Evolutionary conservation across 1,140 invertebrate genomes (phyloP), one percentile per base, ranked within the genome.

Genomic region (Ceratosolen fusciceps): DNA sequence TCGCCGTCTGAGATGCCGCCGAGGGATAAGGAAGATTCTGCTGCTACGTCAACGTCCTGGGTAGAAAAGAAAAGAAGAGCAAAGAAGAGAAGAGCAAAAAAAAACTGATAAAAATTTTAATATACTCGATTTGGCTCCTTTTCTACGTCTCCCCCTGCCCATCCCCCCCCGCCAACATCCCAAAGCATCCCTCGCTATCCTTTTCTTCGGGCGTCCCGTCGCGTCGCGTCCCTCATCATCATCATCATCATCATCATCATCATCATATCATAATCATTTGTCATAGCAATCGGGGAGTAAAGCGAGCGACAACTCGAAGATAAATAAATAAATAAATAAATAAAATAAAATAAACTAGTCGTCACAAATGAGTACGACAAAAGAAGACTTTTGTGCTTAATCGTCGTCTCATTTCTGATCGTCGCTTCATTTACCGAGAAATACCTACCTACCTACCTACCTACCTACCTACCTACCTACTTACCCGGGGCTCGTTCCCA

Each of bases 341-440:
- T n/a, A n/a, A n/a, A n/a, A n/a, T n/a, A n/a, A n/a, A n/a, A n/a
- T n/a, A 68, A 68, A 68, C 21, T 67, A 47, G 37, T 47, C 67
- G n/a, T 26, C 67, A 47, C 29, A 68, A 68, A 68, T 68, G 39
- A 68, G 47, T 68, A 68, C 5, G 37, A 68, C 39, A 68, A 43
- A 68, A 68, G n/a, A n/a, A n/a, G 39, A 47, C 67, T 47, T 47
- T 68, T 68, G 26, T 68, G 67, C 67, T 68, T 26, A 37, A 65
- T 65, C 60, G 60, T 65, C 31, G 34, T 65, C 37, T 65, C 60
- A 37, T 65, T 65, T 65, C 60, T 65, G 60, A 65, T 65, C 60
- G 9, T 31, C 60, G 9, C 60, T 65, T 65, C 29, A 37, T 65
- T 65, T 65, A 65, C 60, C 37, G 14, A 37, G 19, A 65, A 34